Evolutionary conservation across 2,113 vertebrate species (phyloP).

Genomic region (Gobiocypris rarus): DNA sequence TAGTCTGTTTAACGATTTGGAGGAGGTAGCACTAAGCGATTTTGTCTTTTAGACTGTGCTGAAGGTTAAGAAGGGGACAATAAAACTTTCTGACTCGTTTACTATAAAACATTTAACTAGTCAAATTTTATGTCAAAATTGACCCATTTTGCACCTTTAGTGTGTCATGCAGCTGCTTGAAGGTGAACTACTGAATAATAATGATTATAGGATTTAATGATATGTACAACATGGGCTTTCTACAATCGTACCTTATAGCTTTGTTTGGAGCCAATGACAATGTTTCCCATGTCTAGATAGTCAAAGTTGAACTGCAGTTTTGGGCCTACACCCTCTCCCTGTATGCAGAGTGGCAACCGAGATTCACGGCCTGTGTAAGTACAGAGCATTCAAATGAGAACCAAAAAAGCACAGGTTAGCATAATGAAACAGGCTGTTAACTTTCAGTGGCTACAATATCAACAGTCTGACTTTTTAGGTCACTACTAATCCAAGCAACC

Average conservation of each 20-base stretch:
- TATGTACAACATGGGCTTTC: neutral
- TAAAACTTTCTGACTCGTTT: neutral
- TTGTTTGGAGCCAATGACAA: constrained; percentile 75
- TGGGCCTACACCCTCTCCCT: constrained; percentile 83
- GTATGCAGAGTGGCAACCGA: constrained; percentile 80
- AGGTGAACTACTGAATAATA: neutral
- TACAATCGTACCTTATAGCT: constrained; percentile 77
- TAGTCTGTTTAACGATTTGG: neutral
- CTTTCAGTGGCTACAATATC: neutral
- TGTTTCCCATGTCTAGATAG: constrained; percentile 76
- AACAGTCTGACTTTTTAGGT: constrained; percentile 49
- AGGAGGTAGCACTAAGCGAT: neutral
- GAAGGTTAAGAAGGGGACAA: neutral
- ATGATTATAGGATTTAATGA: neutral
- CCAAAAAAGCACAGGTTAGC: neutral
- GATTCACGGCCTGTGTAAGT: constrained; percentile 77
- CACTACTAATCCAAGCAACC: constrained; percentile 6
- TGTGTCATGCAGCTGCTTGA: neutral
- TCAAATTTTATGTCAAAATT: neutral
- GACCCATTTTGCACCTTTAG: neutral
- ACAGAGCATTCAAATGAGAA: constrained; percentile 38
- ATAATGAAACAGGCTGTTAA: constrained; percentile 6
- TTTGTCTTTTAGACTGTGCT: neutral
- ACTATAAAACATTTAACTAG: neutral
- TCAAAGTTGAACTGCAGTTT: constrained; percentile 75